Base-by-base conservation (phyloP, 1,140 invertebrate genomes). In the Bactericera cockerelli region DNA sequence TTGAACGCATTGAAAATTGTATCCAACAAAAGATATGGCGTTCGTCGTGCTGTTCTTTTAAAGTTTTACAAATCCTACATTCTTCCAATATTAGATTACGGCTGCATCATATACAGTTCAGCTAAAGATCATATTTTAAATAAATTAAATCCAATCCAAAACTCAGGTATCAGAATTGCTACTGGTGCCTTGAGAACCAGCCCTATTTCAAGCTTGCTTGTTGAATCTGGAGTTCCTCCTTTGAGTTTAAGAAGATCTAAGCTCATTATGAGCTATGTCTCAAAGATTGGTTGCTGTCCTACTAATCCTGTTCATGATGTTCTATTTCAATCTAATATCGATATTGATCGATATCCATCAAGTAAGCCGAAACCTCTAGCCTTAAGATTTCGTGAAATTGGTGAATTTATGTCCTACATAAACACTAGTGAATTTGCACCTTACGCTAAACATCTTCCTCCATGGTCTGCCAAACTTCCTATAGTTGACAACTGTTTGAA, bases 81-180 rank as follows among this genome's bases (percentile, higher is more conserved):
- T 54, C 16, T 6, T 26, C 49, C 42, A 26, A 59, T 49, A n/a
- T 26, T 54, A 24, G 42, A 54, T 49, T 59, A 59, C 53, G 58
- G 25, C 26, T 59, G 22, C 19, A n/a, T n/a, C 24, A 49, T 24
- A 26, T 59, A 59, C 28, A 49, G 8, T 49, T 49, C 39, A 49
- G 3, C 13, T 14, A 59, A 53, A n/a, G 36, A 24, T 54, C 39
- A 54, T 10, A 13, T 59, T 14, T 19, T 21, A 28, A 33, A 36
- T 21, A 58, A 31, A 36, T 36, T 58, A 21, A 38, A 58, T 24
- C 24, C 36, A 19, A 25, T 36, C 36, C 56, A 58, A 36, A 16
- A 58, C 56, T 21, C 14, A 36, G 56, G 31, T 2, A 16, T 58
- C 19, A 28, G 56, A 28, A 38, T 58, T 36, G 56, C 56, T n/a